Conservation (phyloP, 2,797 vertebrate species). For the Fundulus diaphanus region DNA sequence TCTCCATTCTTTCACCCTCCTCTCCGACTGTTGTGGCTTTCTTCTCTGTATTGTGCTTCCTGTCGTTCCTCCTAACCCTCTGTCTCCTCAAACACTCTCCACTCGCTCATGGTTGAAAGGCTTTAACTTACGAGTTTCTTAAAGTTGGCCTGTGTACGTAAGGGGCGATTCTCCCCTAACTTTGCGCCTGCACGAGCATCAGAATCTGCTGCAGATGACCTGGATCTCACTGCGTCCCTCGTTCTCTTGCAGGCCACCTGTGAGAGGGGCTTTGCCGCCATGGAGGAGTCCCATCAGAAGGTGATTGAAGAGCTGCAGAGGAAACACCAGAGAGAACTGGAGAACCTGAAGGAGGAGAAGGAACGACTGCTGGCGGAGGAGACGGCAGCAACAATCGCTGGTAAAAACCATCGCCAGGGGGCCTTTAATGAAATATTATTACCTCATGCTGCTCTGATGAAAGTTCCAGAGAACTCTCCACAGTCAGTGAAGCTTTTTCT, state of each 20-base stretch:
- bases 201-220: slow-evolving; percentile 27
- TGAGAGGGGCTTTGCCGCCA: slow-evolving; percentile 84
- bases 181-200: slow-evolving; percentile 21
- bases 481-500: slow-evolving; percentile 10
- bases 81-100: slow-evolving; percentile 10
- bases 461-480: neutral
- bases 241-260: slow-evolving; percentile 80
- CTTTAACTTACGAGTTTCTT: slow-evolving; percentile 59
- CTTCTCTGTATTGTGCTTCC: slow-evolving; percentile 45
- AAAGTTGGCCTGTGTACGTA: slow-evolving; percentile 2
- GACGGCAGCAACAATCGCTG: slow-evolving; percentile 85
- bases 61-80: slow-evolving; percentile 50
- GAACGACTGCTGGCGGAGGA: slow-evolving; percentile 84
- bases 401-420: slow-evolving; percentile 50
- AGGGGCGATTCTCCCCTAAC: slow-evolving; percentile 18
- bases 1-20: slow-evolving; percentile 16
- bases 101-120: slow-evolving; percentile 63
- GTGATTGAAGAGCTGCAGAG: slow-evolving; percentile 85
- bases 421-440: neutral
- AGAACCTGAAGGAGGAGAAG: slow-evolving; percentile 85
- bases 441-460: neutral
- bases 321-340: slow-evolving; percentile 86
- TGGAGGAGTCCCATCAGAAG: slow-evolving; percentile 88
- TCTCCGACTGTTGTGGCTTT: slow-evolving; percentile 35
- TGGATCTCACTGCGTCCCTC: slow-evolving; percentile 45